phyloP scores from a whole-genome alignment of 2,888 invertebrate species.

The Tinea semifulvella region DNA sequence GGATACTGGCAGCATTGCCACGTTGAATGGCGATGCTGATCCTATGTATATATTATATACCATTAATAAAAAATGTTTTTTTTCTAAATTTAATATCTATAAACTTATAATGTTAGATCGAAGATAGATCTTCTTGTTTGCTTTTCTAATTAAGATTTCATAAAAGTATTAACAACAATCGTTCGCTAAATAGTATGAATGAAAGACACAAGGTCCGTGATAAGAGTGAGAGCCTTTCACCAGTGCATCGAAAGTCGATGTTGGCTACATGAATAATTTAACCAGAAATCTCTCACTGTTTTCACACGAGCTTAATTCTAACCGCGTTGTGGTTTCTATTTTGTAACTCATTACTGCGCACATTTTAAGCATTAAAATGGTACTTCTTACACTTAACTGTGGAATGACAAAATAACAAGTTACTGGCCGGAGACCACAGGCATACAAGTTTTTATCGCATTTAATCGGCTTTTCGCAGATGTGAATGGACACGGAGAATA shows the following conservation, averaged over 20 bases:
- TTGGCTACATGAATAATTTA: slow-evolving; percentile 57
- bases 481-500: neutral
- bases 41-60: too few relatives aligned
- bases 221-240: slow-evolving; percentile 65
- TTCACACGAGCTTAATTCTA: slow-evolving; percentile 57
- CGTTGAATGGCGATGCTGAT: too few relatives aligned
- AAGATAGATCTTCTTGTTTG: too few relatives aligned
- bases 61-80: too few relatives aligned
- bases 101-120: too few relatives aligned
- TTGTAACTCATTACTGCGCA: slow-evolving; percentile 12
- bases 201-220: slow-evolving; percentile 21
- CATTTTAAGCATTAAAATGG: slow-evolving; percentile 10
- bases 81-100: too few relatives aligned
- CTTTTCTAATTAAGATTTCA: too few relatives aligned
- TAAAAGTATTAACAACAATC: too few relatives aligned
- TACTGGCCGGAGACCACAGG: neutral
- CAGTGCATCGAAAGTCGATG: slow-evolving; percentile 52
- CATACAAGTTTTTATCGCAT: neutral
- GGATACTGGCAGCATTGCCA: too few relatives aligned
- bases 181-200: too few relatives aligned
- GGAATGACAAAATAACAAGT: slow-evolving; percentile 9
- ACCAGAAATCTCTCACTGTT: slow-evolving; percentile 67
- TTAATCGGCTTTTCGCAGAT: neutral
- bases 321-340: slow-evolving; percentile 15
- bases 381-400: slow-evolving; percentile 2